Conservation (phyloP, 2,888 invertebrate genomes). For the Troides aeacus region DNA sequence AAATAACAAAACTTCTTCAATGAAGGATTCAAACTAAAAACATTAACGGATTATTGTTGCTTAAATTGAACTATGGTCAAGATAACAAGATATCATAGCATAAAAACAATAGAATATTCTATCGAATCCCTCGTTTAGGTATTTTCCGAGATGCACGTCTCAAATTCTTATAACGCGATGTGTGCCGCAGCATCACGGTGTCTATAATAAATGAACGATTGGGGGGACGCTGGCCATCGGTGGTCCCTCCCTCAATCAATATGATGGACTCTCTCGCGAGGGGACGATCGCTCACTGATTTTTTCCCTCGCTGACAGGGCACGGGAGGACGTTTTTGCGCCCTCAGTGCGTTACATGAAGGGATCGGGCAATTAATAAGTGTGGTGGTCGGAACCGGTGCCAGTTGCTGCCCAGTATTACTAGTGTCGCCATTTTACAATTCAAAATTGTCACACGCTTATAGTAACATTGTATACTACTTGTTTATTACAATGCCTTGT, state of each 20-base stretch:
- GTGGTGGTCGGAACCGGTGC: slow-evolving; percentile 49
- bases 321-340: slow-evolving; percentile 78
- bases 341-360: slow-evolving; percentile 67
- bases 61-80: neutral
- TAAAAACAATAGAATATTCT: neutral
- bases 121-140: neutral
- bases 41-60: neutral
- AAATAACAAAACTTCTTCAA: neutral
- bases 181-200: slow-evolving; percentile 70
- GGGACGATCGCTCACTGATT: slow-evolving; percentile 81
- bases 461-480: neutral
- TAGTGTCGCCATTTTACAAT: slow-evolving; percentile 17
- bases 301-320: slow-evolving; percentile 80
- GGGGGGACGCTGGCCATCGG: slow-evolving; percentile 79
- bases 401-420: slow-evolving; percentile 26
- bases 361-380: slow-evolving; percentile 78
- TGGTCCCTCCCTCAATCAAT: slow-evolving; percentile 81
- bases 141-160: slow-evolving; percentile 10
- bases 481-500: neutral
- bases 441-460: neutral
- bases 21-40: neutral
- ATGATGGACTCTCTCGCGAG: slow-evolving; percentile 80
- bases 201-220: slow-evolving; percentile 81
- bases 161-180: slow-evolving; percentile 36
- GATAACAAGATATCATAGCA: neutral